Conservation (phyloP, 1,140 invertebrate genomes). For the Bombus affinis region DNA sequence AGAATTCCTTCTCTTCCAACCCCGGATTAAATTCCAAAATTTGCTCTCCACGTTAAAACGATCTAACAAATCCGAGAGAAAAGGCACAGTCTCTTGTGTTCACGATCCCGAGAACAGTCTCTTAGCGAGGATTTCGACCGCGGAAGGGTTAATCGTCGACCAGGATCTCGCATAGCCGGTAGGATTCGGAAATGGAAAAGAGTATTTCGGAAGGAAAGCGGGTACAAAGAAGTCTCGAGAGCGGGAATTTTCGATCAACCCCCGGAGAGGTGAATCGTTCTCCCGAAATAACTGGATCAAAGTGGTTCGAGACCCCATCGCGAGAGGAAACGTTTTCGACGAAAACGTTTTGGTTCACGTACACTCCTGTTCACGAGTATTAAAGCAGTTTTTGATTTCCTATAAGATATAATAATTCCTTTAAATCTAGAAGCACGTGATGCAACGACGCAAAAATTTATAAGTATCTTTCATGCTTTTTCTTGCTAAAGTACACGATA, state of each 20-base stretch:
- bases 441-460: too few species aligned
- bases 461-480: too few species aligned
- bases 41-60: background rate
- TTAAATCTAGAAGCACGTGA: background rate
- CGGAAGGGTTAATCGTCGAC: constrained; percentile 31
- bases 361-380: background rate
- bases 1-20: too few species aligned
- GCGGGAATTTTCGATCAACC: constrained; percentile 32
- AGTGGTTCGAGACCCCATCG: constrained; percentile 1
- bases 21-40: background rate
- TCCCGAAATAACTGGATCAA: constrained; percentile 46
- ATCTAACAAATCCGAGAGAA: too few species aligned
- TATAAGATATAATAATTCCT: background rate
- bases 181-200: constrained; percentile 1
- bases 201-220: background rate
- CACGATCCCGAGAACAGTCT: background rate
- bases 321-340: background rate
- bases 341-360: background rate
- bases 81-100: too few species aligned
- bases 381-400: background rate
- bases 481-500: too few species aligned
- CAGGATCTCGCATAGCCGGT: background rate
- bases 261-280: background rate
- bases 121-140: background rate
- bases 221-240: constrained; percentile 24